Evolutionary conservation across 1,140 invertebrate genomes (phyloP).

Genomic region (Rhagoletis zephyria): DNA sequence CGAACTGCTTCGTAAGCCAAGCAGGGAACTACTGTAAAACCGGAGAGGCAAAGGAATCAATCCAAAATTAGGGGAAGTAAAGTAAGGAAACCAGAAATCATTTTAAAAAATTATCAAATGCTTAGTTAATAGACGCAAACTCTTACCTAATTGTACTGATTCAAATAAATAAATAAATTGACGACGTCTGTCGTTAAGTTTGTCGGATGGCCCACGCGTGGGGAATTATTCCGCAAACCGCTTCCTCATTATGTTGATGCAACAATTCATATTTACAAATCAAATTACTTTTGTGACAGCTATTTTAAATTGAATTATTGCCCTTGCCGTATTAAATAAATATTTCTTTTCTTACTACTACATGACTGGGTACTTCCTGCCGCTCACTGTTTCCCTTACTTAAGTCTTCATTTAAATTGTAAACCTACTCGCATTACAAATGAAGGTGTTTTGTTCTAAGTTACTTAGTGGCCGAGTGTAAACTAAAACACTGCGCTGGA

Average conservation of each 20-base stretch:
- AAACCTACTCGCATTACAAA: constrained; percentile 33
- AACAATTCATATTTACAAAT: neutral
- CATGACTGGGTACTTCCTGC: neutral
- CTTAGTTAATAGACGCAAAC: too few species aligned
- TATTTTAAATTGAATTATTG: constrained; percentile 10
- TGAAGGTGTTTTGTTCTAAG: constrained; percentile 23
- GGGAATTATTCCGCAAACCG: neutral
- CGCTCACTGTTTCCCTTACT: constrained; percentile 17
- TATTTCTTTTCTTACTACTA: neutral
- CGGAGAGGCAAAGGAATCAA: too few species aligned
- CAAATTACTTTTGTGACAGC: neutral
- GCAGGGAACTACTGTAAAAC: too few species aligned
- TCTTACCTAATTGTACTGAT: too few species aligned
- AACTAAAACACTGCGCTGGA: neutral
- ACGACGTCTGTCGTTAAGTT: too few species aligned
- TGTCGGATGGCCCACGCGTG: too few species aligned
- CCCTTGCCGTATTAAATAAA: neutral
- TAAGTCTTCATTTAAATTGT: constrained; percentile 32
- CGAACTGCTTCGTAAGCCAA: too few species aligned
- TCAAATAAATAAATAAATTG: too few species aligned
- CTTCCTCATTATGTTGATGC: neutral
- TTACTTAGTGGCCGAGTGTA: neutral
- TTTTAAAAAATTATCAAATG: too few species aligned
- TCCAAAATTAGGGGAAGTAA: too few species aligned
- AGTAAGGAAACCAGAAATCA: too few species aligned